phyloP scores from a whole-genome alignment of 2,888 invertebrate species.

The Exocentrus adspersus region DNA sequence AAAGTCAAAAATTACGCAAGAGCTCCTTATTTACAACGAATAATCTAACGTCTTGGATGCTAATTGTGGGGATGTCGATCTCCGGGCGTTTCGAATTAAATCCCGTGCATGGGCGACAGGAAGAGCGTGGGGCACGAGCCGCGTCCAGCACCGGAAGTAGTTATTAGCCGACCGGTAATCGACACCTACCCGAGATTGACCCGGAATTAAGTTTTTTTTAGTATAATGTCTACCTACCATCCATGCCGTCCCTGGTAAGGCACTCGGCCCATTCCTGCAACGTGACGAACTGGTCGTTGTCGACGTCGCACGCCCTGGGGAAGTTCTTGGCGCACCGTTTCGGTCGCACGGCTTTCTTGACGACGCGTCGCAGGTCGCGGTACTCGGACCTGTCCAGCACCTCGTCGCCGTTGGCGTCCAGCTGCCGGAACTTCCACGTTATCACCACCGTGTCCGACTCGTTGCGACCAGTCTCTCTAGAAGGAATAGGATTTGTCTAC shows the following conservation, averaged over 20 bases:
- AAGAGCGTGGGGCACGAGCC: conserved; percentile 20
- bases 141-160: conserved; percentile 14
- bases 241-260: conserved; percentile 81
- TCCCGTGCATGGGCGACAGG: conserved; percentile 9
- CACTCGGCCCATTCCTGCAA: conserved; percentile 88
- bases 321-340: conserved; percentile 90
- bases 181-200: conserved; percentile 20
- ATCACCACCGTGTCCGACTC: conserved; percentile 70
- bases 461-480: conserved; percentile 54
- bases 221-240: conserved; percentile 66
- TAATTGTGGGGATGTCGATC: neutral
- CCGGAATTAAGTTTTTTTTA: too few relatives aligned
- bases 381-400: conserved; percentile 84
- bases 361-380: conserved; percentile 80
- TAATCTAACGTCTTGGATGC: too few relatives aligned
- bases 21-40: too few relatives aligned
- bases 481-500: neutral
- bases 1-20: too few relatives aligned
- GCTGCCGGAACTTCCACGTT: conserved; percentile 89
- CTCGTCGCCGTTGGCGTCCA: conserved; percentile 84
- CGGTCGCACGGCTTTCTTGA: conserved; percentile 90
- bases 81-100: neutral
- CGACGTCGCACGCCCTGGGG: conserved; percentile 86
- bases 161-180: conserved; percentile 5
- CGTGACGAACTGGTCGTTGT: conserved; percentile 82